Evolutionary conservation across 2,797 vertebrate species (phyloP).

Genomic region (Muscicapa striata): DNA sequence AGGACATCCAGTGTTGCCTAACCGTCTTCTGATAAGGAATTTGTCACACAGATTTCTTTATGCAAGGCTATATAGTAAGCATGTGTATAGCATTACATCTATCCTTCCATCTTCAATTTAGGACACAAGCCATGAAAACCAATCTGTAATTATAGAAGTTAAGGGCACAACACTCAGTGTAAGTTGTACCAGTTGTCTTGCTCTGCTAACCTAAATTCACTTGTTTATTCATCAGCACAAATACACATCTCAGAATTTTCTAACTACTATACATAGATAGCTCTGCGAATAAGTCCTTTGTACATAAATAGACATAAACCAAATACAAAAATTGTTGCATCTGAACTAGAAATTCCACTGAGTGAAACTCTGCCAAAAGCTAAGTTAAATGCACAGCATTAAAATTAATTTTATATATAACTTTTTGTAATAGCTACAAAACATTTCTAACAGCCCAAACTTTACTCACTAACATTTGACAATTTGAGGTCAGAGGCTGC

Average conservation of each 20-base stretch:
- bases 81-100: neutral
- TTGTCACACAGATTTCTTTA: neutral
- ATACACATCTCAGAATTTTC: neutral
- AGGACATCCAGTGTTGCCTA: neutral
- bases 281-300: neutral
- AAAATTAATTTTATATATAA: neutral
- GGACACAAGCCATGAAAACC: neutral
- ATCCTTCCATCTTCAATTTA: neutral
- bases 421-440: neutral
- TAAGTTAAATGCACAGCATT: neutral
- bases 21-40: neutral
- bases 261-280: neutral
- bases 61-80: neutral
- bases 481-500: neutral
- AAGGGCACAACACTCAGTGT: neutral
- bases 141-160: neutral
- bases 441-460: neutral
- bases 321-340: neutral
- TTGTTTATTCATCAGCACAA: neutral
- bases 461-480: neutral
- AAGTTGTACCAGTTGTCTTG: neutral
- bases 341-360: neutral
- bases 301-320: neutral
- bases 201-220: neutral
- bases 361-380: neutral